A percentile compares a stretch with the other conserved stretches of the same genome.
Conservation (phyloP, 2,113 vertebrate genomes). For the Upupa epops region DNA sequence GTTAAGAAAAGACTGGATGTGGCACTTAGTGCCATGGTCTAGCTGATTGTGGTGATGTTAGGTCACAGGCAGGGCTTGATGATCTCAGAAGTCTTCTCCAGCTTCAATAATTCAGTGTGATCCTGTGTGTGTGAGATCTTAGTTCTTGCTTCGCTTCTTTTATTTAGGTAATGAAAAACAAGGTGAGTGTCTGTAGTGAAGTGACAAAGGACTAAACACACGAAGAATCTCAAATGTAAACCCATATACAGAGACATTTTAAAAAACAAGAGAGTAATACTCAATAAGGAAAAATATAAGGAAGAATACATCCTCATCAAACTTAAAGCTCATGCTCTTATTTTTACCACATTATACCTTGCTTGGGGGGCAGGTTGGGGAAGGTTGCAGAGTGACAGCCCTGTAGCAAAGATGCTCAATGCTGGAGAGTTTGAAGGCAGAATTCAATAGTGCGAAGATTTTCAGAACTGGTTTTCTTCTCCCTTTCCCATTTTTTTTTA, state of each 20-base stretch:
- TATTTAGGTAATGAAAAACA: background rate
- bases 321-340: background rate
- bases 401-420: background rate
- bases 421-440: conserved; percentile 40
- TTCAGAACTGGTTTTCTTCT: conserved; percentile 49
- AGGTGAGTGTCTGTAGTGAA: background rate
- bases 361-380: rapidly evolving
- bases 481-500: background rate
- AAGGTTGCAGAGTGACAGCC: background rate
- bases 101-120: too few species aligned
- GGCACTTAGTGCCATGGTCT: too few species aligned
- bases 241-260: background rate
- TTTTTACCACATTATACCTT: background rate
- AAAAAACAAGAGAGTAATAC: background rate
- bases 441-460: conserved; percentile 56
- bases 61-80: too few species aligned
- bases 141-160: background rate
- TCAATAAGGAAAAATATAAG: background rate
- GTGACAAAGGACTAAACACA: background rate
- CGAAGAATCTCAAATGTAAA: background rate
- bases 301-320: background rate
- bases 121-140: background rate
- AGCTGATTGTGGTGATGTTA: too few species aligned
- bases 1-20: too few species aligned
- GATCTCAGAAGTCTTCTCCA: too few species aligned